A percentile compares a stretch with the other conserved stretches of the same genome.
These are phyloP conservation scores for Microplitis demolitor DNA, from an alignment of 1,140 invertebrate genomes.

Conservation along the genomic window DNA sequence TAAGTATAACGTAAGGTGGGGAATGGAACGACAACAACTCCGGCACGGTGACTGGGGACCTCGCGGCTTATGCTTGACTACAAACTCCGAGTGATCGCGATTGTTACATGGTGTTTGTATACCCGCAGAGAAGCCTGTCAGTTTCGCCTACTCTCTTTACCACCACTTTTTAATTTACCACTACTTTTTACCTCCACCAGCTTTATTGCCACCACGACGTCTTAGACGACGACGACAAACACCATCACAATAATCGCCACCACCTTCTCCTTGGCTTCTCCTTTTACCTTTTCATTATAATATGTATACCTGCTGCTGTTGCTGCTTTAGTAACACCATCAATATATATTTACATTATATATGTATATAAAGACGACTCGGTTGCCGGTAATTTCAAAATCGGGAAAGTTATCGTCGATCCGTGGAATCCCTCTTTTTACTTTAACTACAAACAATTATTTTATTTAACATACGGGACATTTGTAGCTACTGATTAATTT, in stretches of 20 bases:
- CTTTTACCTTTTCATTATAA: constrained; percentile 14
- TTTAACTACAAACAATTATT: too few relatives aligned
- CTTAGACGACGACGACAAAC: background rate
- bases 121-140: constrained; percentile 21
- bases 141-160: constrained; percentile 23
- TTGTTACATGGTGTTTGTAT: constrained; percentile 35
- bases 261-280: constrained; percentile 18
- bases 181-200: background rate
- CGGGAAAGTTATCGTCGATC: constrained; percentile 33
- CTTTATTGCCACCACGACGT: background rate
- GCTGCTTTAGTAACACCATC: too few relatives aligned
- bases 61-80: constrained; percentile 7
- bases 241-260: constrained; percentile 2
- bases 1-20: constrained; percentile 27
- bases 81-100: constrained; percentile 36
- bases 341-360: background rate
- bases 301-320: too few relatives aligned
- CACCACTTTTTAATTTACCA: background rate
- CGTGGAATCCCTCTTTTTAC: constrained; percentile 29
- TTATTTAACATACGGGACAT: too few relatives aligned
- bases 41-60: constrained; percentile 29
- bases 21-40: constrained; percentile 16
- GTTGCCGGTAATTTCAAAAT: constrained; percentile 34
- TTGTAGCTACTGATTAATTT: too few relatives aligned
- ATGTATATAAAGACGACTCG: background rate